These are phyloP conservation scores for Halesus radiatus DNA, from an alignment of 1,140 invertebrate genomes.

Conservation along the genomic window DNA sequence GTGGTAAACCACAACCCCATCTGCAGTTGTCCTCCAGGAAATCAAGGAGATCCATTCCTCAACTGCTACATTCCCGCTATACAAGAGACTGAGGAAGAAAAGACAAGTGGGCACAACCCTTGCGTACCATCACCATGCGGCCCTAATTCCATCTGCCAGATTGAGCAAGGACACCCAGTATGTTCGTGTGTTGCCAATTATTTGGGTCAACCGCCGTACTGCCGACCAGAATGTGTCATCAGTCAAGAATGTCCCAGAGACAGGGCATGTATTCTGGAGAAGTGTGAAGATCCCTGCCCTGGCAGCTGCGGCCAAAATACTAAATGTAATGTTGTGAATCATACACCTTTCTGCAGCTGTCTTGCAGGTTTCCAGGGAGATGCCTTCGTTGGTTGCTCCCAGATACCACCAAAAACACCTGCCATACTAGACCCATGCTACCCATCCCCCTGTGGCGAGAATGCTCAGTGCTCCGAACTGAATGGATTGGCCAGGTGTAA, in stretches of 20 bases:
- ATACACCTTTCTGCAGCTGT: constrained; percentile 86
- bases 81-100: constrained; percentile 64
- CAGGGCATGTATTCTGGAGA: constrained; percentile 84
- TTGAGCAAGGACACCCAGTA: constrained; percentile 82
- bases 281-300: constrained; percentile 83
- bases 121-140: constrained; percentile 88
- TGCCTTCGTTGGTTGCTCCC: constrained; percentile 83
- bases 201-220: constrained; percentile 80
- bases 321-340: constrained; percentile 84
- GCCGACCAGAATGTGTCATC: constrained; percentile 81
- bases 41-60: constrained; percentile 85
- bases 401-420: constrained; percentile 66
- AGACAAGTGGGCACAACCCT: constrained; percentile 69
- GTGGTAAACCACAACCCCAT: constrained; percentile 88
- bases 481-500: constrained; percentile 80
- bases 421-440: constrained; percentile 77
- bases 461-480: constrained; percentile 80
- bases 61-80: constrained; percentile 74
- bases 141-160: constrained; percentile 87
- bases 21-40: constrained; percentile 81
- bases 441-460: constrained; percentile 86
- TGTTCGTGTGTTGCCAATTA: constrained; percentile 85
- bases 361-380: constrained; percentile 83
- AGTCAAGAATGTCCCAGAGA: constrained; percentile 82
- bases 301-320: constrained; percentile 84